phyloP scores from a whole-genome alignment of 2,113 vertebrate genomes.

The Dunckerocampus dactyliophorus region DNA sequence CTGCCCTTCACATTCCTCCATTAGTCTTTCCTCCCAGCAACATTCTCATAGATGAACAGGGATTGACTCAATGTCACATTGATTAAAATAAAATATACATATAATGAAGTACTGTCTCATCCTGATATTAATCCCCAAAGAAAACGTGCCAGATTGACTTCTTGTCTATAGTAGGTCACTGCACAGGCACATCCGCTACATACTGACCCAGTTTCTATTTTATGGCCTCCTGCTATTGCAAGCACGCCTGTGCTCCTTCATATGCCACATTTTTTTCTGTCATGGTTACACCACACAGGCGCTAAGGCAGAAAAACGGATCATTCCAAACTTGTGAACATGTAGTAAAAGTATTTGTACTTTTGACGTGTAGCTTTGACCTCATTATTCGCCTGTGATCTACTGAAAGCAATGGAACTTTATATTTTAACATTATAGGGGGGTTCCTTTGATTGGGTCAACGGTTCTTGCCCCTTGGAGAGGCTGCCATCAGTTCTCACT shows the following conservation, averaged over 20 bases:
- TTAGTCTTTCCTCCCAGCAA: neutral
- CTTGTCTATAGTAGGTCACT: slow-evolving; percentile 2
- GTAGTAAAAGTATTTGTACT: neutral
- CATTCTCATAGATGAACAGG: neutral
- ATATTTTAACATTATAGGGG: slow-evolving; percentile 26
- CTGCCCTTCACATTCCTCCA: neutral
- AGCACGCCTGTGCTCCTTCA: neutral
- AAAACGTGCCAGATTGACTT: neutral
- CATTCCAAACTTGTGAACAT: neutral
- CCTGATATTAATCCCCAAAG: neutral
- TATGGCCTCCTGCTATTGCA: neutral
- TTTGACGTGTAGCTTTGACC: neutral
- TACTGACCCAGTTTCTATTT: neutral
- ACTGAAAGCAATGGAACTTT: no score
- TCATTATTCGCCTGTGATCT: neutral
- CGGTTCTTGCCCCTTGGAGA: slow-evolving; percentile 27
- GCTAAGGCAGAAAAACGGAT: neutral
- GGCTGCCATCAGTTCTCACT: slow-evolving; percentile 51
- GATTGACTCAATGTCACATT: neutral
- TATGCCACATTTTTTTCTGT: neutral
- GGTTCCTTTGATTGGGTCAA: slow-evolving; percentile 16
- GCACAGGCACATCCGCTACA: neutral
- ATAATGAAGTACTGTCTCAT: neutral
- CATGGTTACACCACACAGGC: neutral
- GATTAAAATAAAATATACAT: neutral